These are phyloP conservation scores for Phengaris alcon DNA, from an alignment of 2,888 invertebrate genomes.

Conservation along the genomic window DNA sequence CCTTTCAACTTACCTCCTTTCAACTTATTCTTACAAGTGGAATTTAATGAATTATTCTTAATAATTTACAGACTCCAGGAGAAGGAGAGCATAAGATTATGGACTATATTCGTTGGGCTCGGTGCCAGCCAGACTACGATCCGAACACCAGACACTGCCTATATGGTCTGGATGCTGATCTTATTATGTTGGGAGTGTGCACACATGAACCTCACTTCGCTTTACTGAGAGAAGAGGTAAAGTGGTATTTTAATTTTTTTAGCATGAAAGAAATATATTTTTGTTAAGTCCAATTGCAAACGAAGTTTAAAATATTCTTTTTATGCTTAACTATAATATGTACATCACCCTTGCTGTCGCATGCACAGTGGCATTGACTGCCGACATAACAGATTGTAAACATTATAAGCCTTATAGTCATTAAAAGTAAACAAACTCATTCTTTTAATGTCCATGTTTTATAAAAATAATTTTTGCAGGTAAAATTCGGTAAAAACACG, in stretches of 20 bases:
- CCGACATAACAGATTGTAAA: not conserved
- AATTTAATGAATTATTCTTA: not conserved
- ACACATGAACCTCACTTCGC: conserved; percentile 98
- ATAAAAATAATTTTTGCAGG: conserved; percentile 61
- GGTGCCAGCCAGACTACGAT: conserved; percentile 90
- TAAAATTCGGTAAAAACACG: conserved; percentile 85
- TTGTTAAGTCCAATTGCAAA: not conserved
- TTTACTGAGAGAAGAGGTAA: conserved; percentile 94
- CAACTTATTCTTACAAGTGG: too few relatives aligned
- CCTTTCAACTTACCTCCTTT: too few relatives aligned
- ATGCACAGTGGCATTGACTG: too few relatives aligned
- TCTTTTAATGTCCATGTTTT: not conserved
- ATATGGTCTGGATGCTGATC: conserved; percentile 98
- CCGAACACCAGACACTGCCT: conserved; percentile 96
- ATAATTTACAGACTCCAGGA: conserved; percentile 87
- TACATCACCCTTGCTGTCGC: too few relatives aligned
- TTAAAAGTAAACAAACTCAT: too few relatives aligned
- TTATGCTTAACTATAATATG: too few relatives aligned
- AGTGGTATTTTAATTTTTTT: not conserved
- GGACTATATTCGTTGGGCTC: conserved; percentile 96
- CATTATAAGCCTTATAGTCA: too few relatives aligned
- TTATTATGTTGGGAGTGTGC: conserved; percentile 97
- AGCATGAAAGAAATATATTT: not conserved
- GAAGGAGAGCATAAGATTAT: conserved; percentile 99
- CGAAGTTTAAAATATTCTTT: too few relatives aligned